A percentile compares a stretch with the other conserved stretches of the same genome.
These are phyloP conservation scores for Nycticryphes semicollaris DNA, from an alignment of 2,113 vertebrate genomes.

Conservation along the genomic window DNA sequence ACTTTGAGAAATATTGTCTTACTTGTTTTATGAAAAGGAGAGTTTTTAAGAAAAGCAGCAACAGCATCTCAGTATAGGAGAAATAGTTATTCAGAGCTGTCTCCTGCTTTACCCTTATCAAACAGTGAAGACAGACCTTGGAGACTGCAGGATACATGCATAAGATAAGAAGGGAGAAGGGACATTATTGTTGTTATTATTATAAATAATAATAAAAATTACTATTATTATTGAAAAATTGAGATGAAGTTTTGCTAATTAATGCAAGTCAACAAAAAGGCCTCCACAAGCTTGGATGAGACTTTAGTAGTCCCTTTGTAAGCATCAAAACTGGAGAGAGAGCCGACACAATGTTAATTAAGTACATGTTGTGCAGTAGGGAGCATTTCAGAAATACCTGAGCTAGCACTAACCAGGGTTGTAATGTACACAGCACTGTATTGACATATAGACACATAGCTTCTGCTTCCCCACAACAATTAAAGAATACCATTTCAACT, in stretches of 20 bases:
- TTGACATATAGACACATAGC: background rate
- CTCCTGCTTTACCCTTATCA: background rate
- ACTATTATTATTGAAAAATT: background rate
- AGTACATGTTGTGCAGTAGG: background rate
- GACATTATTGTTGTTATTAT: background rate
- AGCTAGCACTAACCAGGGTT: background rate
- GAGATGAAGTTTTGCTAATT: background rate
- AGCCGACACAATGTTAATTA: background rate
- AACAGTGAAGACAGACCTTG: background rate
- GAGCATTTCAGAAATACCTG: background rate
- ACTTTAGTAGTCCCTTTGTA: background rate
- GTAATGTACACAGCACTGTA: background rate
- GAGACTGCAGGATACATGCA: background rate
- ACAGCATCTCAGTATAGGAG: background rate
- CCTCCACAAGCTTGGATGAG: background rate
- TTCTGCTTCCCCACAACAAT: background rate
- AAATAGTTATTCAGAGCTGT: background rate
- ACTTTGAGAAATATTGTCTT: background rate
- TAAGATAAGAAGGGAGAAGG: background rate
- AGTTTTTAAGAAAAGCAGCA: too few relatives aligned
- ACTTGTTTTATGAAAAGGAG: background rate
- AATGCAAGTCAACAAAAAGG: background rate
- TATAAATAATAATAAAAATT: background rate
- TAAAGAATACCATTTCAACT: background rate
- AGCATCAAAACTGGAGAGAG: background rate